Percentiles rank a stretch among this genome's conserved stretches.
These are phyloP conservation scores for Lonchura striata DNA, from an alignment of 2,113 vertebrate genomes.

Conservation along the genomic window DNA sequence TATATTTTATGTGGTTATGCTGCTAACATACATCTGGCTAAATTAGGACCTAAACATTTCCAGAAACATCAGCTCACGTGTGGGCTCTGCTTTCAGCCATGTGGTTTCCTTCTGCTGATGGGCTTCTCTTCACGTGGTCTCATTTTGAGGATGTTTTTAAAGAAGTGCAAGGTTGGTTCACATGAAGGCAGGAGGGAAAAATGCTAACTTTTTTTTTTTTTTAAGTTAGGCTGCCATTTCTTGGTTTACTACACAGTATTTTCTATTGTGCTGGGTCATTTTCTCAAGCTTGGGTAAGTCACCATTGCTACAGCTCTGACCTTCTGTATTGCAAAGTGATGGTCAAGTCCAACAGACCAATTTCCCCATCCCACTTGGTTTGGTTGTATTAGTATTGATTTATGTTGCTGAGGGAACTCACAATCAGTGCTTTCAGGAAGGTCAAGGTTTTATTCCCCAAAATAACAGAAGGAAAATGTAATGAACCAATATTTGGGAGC, in stretches of 20 bases:
- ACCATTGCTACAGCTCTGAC: not conserved
- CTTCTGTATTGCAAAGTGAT: not conserved
- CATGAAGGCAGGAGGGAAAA: not conserved
- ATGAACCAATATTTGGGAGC: not conserved
- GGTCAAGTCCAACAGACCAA: not conserved
- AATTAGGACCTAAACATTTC: not conserved
- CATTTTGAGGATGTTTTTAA: not conserved
- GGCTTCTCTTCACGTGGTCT: not conserved
- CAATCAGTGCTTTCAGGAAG: not conserved
- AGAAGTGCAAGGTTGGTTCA: not conserved
- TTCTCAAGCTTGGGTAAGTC: not conserved
- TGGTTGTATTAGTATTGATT: not conserved
- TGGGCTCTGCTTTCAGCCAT: not conserved
- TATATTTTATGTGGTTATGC: not conserved
- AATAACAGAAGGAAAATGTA: not conserved
- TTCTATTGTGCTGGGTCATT: not conserved
- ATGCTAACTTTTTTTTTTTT: too few relatives aligned
- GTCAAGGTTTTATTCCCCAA: not conserved
- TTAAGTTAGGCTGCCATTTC: not conserved
- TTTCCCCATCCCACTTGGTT: not conserved
- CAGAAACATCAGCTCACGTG: not conserved
- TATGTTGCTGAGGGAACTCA: not conserved
- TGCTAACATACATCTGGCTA: not conserved
- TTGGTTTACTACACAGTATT: not conserved
- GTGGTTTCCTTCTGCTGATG: not conserved